Conservation (phyloP, 2,888 invertebrate genomes). For the Athalia circularis region DNA sequence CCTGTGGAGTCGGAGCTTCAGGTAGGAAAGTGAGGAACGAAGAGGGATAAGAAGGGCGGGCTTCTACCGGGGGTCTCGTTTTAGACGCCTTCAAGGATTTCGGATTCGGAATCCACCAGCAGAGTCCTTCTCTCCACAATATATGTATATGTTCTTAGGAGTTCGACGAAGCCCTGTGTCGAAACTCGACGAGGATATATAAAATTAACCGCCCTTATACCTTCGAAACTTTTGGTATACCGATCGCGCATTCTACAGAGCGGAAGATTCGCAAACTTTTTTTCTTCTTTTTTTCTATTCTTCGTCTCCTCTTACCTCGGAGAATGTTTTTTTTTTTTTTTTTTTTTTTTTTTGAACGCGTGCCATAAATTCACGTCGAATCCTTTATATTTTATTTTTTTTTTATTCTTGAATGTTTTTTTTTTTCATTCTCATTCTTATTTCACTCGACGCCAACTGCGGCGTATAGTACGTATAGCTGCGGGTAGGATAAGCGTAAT, state of each 20-base stretch:
- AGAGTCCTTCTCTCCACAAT: slow-evolving; percentile 11
- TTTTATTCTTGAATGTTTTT: neutral
- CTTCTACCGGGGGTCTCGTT: slow-evolving; percentile 21
- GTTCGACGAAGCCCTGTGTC: slow-evolving; percentile 13
- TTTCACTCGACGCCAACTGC: no score
- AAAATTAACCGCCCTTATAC: slow-evolving; percentile 38
- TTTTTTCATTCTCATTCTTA: neutral
- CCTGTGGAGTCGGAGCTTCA: neutral
- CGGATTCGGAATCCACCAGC: slow-evolving; percentile 30
- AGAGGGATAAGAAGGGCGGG: neutral
- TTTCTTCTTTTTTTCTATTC: neutral
- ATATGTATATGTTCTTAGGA: slow-evolving; percentile 47
- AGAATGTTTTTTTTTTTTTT: neutral
- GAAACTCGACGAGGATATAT: slow-evolving; percentile 33
- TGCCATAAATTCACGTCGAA: slow-evolving; percentile 11
- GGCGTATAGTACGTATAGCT: no score
- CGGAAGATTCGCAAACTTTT: slow-evolving; percentile 24
- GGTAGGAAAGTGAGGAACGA: neutral
- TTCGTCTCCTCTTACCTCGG: neutral
- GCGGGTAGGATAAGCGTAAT: no score
- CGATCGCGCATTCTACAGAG: slow-evolving; percentile 6
- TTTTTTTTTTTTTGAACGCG: neutral
- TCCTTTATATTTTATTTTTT: neutral
- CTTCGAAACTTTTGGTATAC: slow-evolving; percentile 9
- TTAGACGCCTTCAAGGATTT: slow-evolving; percentile 7